phyloP scores from a whole-genome alignment of 2,113 vertebrate genomes.

The Nerophis lumbriciformis region DNA sequence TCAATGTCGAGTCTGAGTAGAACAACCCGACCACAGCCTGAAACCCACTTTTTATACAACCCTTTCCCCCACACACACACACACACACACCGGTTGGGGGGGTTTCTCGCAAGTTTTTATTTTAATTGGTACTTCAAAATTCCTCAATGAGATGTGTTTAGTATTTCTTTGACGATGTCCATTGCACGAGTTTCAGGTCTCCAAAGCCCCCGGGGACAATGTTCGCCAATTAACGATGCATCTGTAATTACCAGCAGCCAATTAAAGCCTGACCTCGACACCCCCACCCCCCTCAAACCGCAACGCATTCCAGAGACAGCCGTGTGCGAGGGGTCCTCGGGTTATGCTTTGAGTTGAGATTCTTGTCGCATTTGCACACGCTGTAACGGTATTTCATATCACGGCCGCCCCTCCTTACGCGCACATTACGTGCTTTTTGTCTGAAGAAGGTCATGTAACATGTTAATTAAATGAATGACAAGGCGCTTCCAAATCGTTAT shows the following conservation, averaged over 20 bases:
- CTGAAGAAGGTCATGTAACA: no score
- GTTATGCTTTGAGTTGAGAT: slow-evolving; percentile 26
- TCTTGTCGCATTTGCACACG: slow-evolving; percentile 12
- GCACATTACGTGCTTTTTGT: no score
- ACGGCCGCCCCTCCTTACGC: no score
- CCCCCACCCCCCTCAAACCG: slow-evolving; percentile 53
- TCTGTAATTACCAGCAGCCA: slow-evolving; percentile 66
- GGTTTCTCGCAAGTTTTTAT: no score
- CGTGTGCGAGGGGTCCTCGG: slow-evolving; percentile 40
- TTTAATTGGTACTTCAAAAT: neutral
- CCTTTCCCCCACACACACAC: no score
- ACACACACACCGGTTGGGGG: no score
- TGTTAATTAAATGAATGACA: no score
- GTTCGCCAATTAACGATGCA: slow-evolving; percentile 57
- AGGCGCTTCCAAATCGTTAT: no score
- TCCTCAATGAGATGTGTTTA: neutral
- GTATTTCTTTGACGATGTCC: slow-evolving; percentile 4
- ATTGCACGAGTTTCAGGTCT: slow-evolving; percentile 45
- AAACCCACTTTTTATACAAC: neutral
- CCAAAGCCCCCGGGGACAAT: slow-evolving; percentile 50
- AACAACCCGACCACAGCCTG: neutral
- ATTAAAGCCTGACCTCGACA: slow-evolving; percentile 64
- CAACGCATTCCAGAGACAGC: slow-evolving; percentile 65
- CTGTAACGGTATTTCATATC: no score
- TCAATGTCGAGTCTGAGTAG: slow-evolving; percentile 8